Evolutionary conservation across 2,888 invertebrate species (phyloP), one percentile per base, ranked within the genome.

Genomic region (Mesorhabditis spiculigera): DNA sequence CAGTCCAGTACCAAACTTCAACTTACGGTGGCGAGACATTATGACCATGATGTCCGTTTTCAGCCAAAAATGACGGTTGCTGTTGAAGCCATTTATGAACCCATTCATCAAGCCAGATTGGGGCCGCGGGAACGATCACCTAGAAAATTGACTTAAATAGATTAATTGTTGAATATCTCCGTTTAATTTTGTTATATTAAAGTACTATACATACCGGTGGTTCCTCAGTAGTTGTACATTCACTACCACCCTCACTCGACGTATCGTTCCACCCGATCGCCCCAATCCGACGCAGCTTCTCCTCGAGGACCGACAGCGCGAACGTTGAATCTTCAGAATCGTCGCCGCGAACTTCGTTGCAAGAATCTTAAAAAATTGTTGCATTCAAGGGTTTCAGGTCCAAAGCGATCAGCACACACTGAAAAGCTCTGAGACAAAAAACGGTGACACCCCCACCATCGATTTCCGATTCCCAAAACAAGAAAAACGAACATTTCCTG

Each of bases 51-150:
- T 66, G 58, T 6, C 16, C 63, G 64, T 64, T 44, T 44, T 68
- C 68, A 41, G 6, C 66, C 5, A 66, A 44, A n/a, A 69, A 62
- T 63, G 67, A 70, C 41, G 64, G 67, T 63, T 79, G 81, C 6
- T 78, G 78, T 41, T 75, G 75, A 65, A 84, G 70, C 84, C 84
- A 84, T 45, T 73, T 75, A 58, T 73, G 70, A 64, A 84, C 77
- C 81, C 82, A 83, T 63, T 83, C 80, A 66, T 79, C 76, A 69
- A 81, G 67, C 75, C 78, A 80, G 4, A 71, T 63, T 4, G 79
- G 76, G 43, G 71, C 69, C 41, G 44, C 8, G 61, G 43, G 62
- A 66, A 58, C 10, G 45, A 10, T 73, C 73, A 28, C 58, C 74
- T 65, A 44, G 68, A 45, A 28, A 64, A 45, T 64, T 63, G n/a